Evolutionary conservation across 2,797 vertebrate genomes (phyloP).

Genomic region (Pitangus sulphuratus): DNA sequence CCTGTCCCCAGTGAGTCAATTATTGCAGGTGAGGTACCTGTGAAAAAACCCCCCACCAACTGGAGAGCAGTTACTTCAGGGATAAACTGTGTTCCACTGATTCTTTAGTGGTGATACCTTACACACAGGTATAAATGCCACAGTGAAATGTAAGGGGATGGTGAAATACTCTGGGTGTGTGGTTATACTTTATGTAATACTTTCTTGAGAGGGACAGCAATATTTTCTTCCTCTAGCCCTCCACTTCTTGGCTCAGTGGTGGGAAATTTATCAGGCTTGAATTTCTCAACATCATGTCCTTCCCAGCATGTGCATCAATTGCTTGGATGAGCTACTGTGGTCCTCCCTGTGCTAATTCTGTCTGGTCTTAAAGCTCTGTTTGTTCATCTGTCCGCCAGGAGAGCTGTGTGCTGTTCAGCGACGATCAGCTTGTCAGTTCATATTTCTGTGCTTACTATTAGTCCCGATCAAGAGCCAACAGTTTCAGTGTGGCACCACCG

Average conservation of each 20-base stretch:
- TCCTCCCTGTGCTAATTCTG: neutral
- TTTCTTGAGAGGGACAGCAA: neutral
- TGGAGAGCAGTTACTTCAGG: neutral
- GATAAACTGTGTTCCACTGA: neutral
- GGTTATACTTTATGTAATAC: neutral
- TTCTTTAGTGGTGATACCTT: neutral
- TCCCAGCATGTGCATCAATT: neutral
- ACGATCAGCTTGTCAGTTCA: neutral
- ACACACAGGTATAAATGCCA: neutral
- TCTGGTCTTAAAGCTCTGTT: neutral
- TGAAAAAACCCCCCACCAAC: neutral
- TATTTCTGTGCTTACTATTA: neutral
- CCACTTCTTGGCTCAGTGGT: neutral
- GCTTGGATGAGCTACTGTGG: neutral
- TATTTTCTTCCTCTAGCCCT: slow-evolving; percentile 14
- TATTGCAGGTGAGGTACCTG: neutral
- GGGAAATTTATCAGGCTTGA: slow-evolving; percentile 34
- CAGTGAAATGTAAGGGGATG: neutral
- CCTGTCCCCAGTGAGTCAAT: neutral
- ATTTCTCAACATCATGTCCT: slow-evolving; percentile 1
- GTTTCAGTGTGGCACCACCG: neutral
- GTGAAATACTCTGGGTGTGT: neutral
- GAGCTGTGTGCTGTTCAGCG: neutral
- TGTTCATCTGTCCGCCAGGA: neutral
- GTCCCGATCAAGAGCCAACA: neutral